Base-by-base conservation (phyloP, 2,888 invertebrate genomes). In the Sarcophaga caerulescens region DNA sequence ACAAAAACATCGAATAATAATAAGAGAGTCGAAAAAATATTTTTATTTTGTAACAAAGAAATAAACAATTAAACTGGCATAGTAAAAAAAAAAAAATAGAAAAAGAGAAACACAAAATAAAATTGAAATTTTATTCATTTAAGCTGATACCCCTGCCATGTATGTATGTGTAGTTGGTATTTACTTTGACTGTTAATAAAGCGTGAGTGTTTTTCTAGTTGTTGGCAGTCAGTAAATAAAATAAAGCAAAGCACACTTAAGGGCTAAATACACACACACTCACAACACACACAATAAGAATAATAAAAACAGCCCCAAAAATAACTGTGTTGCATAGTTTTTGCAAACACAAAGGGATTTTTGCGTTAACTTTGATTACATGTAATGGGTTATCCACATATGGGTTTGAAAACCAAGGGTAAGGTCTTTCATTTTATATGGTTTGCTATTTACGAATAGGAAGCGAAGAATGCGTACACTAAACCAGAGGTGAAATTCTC, bases 241-340 rank as follows among this genome's bases (percentile, higher is more conserved):
- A 63, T 65, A 70, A 78, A 77, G 68, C 44, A 44, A 79, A 76
- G 82, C 78, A 82, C 79, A 81, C 78, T 85, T 82, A 70, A 75
- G 65, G 79, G 70, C 75, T 76, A 60, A 44, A 45, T 66, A 75
- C 21, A 75, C 23, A 68, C 2, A 35, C 35, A 35, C 1, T 8
- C 35, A 35, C 8, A 8, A 6, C 1, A 10, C 2, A 35, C 35
- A 10, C 10, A 35, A 35, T 35, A 1, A 35, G 35, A 35, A 35
- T 35, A 35, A 35, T 35, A 35, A 35, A 35, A 35, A 35, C 35
- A 35, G 35, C 35, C 35, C 35, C 10, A 0, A 35, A 35, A 81
- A 81, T 71, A 81, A 77, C 23, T 77, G 65, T 65, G 21, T 69
- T 62, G 78, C 83, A 83, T 83, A 69, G n/a, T 78, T 73, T 83